Base-by-base conservation (phyloP, 2,888 invertebrate genomes). In the Andrena bucephala region DNA sequence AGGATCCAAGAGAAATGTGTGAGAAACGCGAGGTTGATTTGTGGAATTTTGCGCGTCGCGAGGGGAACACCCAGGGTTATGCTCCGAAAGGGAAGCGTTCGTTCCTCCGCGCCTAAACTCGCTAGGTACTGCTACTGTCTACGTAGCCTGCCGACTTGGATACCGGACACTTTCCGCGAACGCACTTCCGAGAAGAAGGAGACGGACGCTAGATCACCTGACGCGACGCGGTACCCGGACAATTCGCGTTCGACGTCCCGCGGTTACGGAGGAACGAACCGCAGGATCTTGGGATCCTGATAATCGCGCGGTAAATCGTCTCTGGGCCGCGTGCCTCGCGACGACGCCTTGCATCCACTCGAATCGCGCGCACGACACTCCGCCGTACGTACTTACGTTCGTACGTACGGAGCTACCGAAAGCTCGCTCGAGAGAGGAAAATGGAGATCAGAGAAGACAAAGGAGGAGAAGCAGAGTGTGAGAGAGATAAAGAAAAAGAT, bases 261-360 rank as follows among this genome's bases (percentile, higher is more conserved):
- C 54, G 62, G 7, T 8, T 8, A 72, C 81, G 81, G 62, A 73
- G 67, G 72, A 68, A 76, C 71, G 82, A 50, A 10, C n/a, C 36
- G 81, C 52, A 24, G 33, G 7, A 20, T 33, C n/a, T 62, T 73
- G 27, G 62, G 59, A 72, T 68, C 50, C 54, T 52, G 85, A 80
- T 66, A 63, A 80, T 77, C 77, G 62, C 75, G 77, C 77, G 87
- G 85, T 67, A 70, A 85, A 66, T 71, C 77, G 54, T 78, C 67
- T 31, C 52, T 59, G 69, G 63, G 65, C 74, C 74, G 74, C 70
- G 69, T 76, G 67, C 71, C 72, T 78, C 73, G 77, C 87, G 83
- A 80, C 80, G 77, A 80, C 80, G 85, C 85, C 83, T 78, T 77
- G 81, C 77, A 71, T 79, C 75, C 86, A 84, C 84, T 86, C 72